Evolutionary conservation across 2,797 vertebrate species (phyloP), one percentile per base, ranked within the genome.

Genomic region (Melanotaenia boesemani): DNA sequence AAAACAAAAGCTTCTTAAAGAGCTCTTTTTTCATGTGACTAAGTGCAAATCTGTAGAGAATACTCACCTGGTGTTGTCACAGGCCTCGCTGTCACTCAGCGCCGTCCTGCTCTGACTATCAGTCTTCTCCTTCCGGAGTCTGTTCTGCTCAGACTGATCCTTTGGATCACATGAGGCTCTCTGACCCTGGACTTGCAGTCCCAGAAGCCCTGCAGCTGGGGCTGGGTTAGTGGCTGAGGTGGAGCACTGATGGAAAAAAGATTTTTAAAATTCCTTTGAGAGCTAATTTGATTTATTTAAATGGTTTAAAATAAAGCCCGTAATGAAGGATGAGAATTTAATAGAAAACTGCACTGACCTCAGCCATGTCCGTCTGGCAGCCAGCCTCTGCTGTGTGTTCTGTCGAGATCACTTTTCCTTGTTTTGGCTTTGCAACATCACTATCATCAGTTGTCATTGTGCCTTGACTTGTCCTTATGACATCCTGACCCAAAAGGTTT

Each of bases 121-220:
- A 22, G 86, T 74, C 73, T 91, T 95, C 79, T 95, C 94, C 24
- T 84, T 90, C 74, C 81, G 84, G 34, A 85, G 44, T 83, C 70
- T 83, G 32, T 72, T 83, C 79, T 88, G 70, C 41, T 88, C 89
- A 1, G 78, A 2, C 58, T 75, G 65, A 39, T 75, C 84, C 60
- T 54, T 85, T 3, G 26, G n/a, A 8, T 70, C 86, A 56, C 55
- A 55, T 1, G 67, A 16, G 0, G 61, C 59, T 22, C 10, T 75
- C 46, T 44, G 83, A 75, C 6, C 80, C 61, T 72, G 76, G 26
- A 39, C 36, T 52, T 50, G 18, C 57, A 46, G 0, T 26, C 6
- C 70, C 32, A 26, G 75, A 46, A 9, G 39, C 10, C 34, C 77
- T 20, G 70, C 22, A 63, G 54, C 32, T 30, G 1, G 60, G 44